A percentile compares a stretch with the other conserved stretches of the same genome.
phyloP scores from a whole-genome alignment of 2,113 vertebrate genomes.

The Halichoerus grypus region DNA sequence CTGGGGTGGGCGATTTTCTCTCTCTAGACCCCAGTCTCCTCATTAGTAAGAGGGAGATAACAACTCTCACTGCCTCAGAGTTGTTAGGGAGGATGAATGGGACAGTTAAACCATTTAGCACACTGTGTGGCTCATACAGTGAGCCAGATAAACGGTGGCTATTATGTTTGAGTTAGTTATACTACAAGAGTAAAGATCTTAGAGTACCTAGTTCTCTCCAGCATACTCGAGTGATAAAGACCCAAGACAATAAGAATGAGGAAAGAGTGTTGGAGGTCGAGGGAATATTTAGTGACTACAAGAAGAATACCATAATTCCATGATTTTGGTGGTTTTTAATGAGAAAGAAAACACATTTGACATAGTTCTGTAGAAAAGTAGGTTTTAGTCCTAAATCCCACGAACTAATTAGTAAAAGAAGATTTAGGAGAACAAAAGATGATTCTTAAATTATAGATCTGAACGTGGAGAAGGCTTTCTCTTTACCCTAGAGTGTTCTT shows the following conservation, averaged over 20 bases:
- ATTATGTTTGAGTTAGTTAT: background rate
- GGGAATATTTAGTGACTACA: background rate
- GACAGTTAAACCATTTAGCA: background rate
- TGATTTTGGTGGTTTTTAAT: background rate
- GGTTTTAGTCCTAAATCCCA: background rate
- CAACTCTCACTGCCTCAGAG: background rate
- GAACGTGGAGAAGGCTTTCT: background rate
- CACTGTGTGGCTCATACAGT: background rate
- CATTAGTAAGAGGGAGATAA: background rate
- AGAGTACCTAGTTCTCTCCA: background rate
- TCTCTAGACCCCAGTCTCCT: background rate
- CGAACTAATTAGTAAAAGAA: conserved; percentile 30
- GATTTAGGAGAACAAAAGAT: background rate
- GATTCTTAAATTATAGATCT: background rate
- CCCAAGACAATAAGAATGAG: background rate
- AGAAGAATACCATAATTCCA: background rate
- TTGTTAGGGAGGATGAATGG: background rate
- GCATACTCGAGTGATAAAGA: background rate
- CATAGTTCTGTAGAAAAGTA: background rate
- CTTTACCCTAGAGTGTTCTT: background rate
- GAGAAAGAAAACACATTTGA: background rate
- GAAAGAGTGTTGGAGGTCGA: background rate
- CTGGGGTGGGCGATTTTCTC: background rate
- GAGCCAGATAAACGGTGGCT: background rate
- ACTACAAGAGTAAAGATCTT: background rate